Percentiles rank a stretch among this genome's conserved stretches.
Conservation (phyloP, 2,113 vertebrate genomes). For the Gymnocephalus cernua region DNA sequence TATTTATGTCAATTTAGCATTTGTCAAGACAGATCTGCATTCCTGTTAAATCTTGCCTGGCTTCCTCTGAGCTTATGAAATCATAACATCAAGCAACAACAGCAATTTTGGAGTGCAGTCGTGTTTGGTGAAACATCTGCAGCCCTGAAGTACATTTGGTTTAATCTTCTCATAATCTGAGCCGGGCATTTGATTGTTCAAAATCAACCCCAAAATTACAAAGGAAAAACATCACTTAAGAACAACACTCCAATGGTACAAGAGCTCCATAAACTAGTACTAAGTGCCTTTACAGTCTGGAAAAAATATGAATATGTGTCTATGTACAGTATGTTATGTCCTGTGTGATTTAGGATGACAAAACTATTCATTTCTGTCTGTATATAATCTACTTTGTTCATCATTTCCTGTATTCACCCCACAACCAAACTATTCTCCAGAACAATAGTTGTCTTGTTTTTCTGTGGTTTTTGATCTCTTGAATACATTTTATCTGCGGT, state of each 20-base stretch:
- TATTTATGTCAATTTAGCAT: neutral
- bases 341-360: neutral
- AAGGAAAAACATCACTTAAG: neutral
- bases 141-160: neutral
- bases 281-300: too few species aligned
- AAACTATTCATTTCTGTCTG: neutral
- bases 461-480: neutral
- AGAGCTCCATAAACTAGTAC: neutral
- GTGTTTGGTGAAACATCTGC: neutral
- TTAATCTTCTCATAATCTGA: neutral
- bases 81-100: rapidly evolving
- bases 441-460: neutral
- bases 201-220: neutral
- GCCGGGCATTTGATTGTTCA: neutral
- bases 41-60: constrained; percentile 23
- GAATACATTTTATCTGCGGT: neutral
- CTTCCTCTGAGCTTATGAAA: neutral
- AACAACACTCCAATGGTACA: neutral
- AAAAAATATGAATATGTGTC: too few species aligned
- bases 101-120: neutral
- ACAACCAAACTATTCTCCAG: neutral
- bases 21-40: neutral
- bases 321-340: too few species aligned
- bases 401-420: neutral
- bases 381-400: neutral